Percentiles rank a stretch among this genome's conserved stretches.
Conservation (phyloP, 2,113 vertebrate genomes). For the Trogon surrucura region DNA sequence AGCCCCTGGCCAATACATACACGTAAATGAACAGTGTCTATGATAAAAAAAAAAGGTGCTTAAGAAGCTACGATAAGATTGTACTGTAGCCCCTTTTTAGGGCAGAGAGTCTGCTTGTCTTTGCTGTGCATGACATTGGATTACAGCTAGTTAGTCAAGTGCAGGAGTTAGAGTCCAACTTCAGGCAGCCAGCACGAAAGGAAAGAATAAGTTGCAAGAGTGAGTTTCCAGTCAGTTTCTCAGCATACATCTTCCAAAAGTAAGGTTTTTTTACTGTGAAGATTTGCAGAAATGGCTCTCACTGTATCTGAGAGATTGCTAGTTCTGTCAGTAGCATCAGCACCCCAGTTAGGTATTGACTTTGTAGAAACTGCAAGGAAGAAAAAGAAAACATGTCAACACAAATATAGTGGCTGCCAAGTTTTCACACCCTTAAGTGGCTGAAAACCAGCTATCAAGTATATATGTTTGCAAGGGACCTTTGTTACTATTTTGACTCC, state of each 20-base stretch:
- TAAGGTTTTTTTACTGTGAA: neutral
- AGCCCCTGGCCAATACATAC: neutral
- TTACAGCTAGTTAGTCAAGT: neutral
- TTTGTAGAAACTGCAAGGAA: conserved; percentile 83
- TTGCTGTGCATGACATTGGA: neutral
- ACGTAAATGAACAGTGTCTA: neutral
- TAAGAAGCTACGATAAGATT: neutral
- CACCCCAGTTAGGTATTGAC: conserved; percentile 80
- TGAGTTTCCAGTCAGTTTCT: neutral
- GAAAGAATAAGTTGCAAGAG: neutral
- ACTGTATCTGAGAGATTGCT: conserved; percentile 76
- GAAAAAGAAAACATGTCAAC: neutral
- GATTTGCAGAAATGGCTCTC: conserved; percentile 4
- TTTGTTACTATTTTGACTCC: neutral
- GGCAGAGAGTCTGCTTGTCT: neutral
- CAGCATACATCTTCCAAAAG: neutral
- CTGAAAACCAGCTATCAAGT: neutral
- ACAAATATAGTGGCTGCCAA: neutral
- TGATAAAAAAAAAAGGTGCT: neutral
- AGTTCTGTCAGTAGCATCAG: conserved; percentile 90
- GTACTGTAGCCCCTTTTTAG: neutral
- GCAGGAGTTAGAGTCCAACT: neutral
- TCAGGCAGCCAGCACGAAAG: neutral
- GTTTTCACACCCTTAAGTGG: neutral
- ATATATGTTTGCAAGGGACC: neutral